These are phyloP conservation scores for Falco novaeseelandiae DNA, from an alignment of 2,797 vertebrate genomes.

Conservation along the genomic window DNA sequence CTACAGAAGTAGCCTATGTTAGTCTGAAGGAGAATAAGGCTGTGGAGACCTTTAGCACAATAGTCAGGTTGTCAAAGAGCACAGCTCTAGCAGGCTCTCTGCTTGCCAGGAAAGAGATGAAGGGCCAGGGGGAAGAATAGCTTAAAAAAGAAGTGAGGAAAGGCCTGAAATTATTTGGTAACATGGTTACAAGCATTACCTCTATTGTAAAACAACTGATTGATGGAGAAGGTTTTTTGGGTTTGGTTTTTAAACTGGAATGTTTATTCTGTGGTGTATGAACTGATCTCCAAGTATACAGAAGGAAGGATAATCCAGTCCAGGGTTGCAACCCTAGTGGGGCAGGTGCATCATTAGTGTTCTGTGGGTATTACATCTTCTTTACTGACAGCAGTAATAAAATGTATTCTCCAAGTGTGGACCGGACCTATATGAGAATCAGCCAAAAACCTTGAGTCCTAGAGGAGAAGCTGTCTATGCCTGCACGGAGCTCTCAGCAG, in stretches of 20 bases:
- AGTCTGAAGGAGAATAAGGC: neutral
- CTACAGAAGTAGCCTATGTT: neutral
- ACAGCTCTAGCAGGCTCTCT: neutral
- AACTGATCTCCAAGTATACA: neutral
- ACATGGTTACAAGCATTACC: neutral
- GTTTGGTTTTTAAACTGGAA: neutral
- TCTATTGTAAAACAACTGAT: neutral
- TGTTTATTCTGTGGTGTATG: neutral
- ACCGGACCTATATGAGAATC: neutral
- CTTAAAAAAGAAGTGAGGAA: slow-evolving; percentile 14
- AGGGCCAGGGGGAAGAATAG: neutral
- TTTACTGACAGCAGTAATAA: neutral
- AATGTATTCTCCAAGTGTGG: neutral
- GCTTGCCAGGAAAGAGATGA: neutral
- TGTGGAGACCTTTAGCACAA: neutral
- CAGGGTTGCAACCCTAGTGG: neutral
- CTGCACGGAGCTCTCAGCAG: neutral
- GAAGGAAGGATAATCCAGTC: neutral
- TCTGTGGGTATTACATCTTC: neutral
- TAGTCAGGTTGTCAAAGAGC: neutral
- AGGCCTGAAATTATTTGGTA: neutral
- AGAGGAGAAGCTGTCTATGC: neutral
- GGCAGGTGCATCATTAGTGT: neutral
- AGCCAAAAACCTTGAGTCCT: neutral
- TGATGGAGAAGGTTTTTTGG: neutral